Evolutionary conservation across 2,888 invertebrate genomes (phyloP).

Genomic region (Rhagium mordax): DNA sequence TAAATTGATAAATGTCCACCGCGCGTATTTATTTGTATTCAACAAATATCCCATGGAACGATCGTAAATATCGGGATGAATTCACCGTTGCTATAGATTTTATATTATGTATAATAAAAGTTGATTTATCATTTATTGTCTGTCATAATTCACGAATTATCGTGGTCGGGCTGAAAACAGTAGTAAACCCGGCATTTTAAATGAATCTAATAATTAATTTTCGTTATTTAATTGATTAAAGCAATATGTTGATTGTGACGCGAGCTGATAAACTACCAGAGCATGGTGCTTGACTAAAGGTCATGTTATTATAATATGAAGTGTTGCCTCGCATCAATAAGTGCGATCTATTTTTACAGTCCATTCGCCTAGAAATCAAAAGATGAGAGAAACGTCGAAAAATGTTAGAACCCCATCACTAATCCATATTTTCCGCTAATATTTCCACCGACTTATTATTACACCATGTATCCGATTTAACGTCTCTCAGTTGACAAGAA

Average conservation of each 20-base stretch:
- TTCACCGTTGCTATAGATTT: constrained; percentile 3
- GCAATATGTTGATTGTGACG: constrained; percentile 9
- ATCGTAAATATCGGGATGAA: constrained; percentile 19
- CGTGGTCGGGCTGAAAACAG: constrained; percentile 15
- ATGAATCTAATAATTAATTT: constrained; percentile 21
- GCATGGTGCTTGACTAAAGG: not conserved
- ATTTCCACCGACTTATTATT: no score
- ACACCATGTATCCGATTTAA: not conserved
- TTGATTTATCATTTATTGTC: constrained; percentile 30
- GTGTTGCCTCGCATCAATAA: not conserved
- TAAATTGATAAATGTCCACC: constrained; percentile 4
- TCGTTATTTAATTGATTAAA: constrained; percentile 13
- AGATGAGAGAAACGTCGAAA: no score
- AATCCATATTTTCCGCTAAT: no score
- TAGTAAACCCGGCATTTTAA: constrained; percentile 6
- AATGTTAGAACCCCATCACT: no score
- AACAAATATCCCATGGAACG: constrained; percentile 14
- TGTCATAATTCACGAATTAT: constrained; percentile 26
- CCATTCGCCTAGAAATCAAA: no score
- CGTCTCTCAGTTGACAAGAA: not conserved
- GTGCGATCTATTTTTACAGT: not conserved
- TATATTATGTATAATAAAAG: constrained; percentile 26
- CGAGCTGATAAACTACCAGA: constrained; percentile 3
- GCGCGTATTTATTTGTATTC: constrained; percentile 13
- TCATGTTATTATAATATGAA: not conserved